phyloP scores from a whole-genome alignment of 2,113 vertebrate species.

The Rhodinocichla rosea region DNA sequence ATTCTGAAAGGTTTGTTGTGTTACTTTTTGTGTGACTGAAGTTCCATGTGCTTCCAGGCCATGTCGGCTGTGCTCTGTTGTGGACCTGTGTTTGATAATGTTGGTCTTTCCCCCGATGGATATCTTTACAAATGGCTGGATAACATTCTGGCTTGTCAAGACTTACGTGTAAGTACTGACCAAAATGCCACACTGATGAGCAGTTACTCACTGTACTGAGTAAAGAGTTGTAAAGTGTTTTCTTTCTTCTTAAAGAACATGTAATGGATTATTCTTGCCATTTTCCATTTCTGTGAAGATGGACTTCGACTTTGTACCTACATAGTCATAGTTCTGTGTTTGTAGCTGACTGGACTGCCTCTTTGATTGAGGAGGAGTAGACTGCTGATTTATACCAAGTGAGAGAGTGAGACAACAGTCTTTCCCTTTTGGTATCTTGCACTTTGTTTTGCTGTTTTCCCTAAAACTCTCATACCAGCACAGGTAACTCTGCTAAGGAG shows the following conservation, averaged over 20 bases:
- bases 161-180: conserved; percentile 83
- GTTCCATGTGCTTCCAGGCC: conserved; percentile 72
- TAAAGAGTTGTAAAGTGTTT: neutral
- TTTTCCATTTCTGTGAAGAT: neutral
- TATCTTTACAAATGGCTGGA: conserved; percentile 99
- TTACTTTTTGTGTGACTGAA: neutral
- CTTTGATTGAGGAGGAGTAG: neutral
- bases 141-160: conserved; percentile 97
- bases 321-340: neutral
- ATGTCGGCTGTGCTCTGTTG: conserved; percentile 98
- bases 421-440: neutral
- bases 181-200: neutral
- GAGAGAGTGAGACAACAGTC: neutral
- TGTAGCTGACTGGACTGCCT: neutral
- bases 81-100: conserved; percentile 96
- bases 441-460: neutral
- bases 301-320: neutral
- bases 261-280: neutral
- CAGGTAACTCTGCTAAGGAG: neutral
- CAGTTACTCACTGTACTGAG: neutral
- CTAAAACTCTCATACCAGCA: neutral
- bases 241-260: neutral
- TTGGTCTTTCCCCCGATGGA: conserved; percentile 94
- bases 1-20: neutral
- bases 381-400: neutral